Base-by-base conservation (phyloP, 1,140 invertebrate species). In the Andricus grossulariae region DNA sequence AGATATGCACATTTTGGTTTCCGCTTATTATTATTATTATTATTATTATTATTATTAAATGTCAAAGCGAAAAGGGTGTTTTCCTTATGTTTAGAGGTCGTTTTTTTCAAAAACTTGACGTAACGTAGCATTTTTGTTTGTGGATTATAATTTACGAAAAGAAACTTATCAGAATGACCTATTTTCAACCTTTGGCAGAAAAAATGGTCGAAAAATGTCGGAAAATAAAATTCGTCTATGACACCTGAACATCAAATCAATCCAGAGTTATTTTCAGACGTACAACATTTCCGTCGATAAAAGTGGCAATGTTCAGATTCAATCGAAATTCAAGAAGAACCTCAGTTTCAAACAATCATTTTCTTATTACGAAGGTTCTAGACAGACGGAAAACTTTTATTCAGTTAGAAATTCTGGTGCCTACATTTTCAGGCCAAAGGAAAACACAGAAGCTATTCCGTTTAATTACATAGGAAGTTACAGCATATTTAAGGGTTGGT, bases 401-500 rank as follows among this genome's bases (percentile, higher is more conserved):
- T 6, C 25, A 2, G 25, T 4, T 39, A 66, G 32, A 66, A 66
- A 66, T n/a, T 96, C 95, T 0, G 97, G 97, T 0, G 96, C 97
- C 0, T 98, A 98, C 83, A 95, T 97, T 74, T 98, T 98, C 89
- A 92, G 97, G 60, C 97, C 97, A 0, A 92, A 92, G n/a, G 32
- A 66, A 8, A 85, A 88, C 1, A 81, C 90, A 51, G 87, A 85
- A 3, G 82, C 85, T 77, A 93, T 93, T 80, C 83, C 86, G 52
- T 93, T 87, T 4, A 6, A 6, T 10, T 75, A 81, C 3, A 54
- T 5, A 0, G 80, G 78, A 71, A 49, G 71, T 15, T 76, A 83
- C 15, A 73, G 80, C 57, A 74, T 88, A 45, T 79, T 82, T 18
- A 87, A 75, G 71, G 87, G 85, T 87, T 45, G 39, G 39, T 15